Conservation (phyloP, 2,888 invertebrate genomes). For the Amphipyra berbera region DNA sequence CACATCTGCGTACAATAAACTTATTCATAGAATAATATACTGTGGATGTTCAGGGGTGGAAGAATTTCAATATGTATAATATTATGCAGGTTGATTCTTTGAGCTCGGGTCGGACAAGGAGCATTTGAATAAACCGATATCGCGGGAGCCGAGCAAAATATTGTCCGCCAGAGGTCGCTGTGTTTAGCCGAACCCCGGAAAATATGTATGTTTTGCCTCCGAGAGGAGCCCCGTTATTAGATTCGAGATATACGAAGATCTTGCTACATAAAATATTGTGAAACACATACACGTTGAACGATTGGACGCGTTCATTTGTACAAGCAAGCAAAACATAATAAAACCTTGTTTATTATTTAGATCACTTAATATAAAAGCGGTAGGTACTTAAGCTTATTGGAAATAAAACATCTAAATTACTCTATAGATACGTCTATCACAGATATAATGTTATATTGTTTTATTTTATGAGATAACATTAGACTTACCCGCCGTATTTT, state of each 20-base stretch:
- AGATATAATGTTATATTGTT: constrained; percentile 31
- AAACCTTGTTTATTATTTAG: constrained; percentile 29
- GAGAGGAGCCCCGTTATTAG: constrained; percentile 77
- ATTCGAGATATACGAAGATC: constrained; percentile 73
- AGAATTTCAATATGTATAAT: constrained; percentile 89
- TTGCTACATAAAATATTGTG: constrained; percentile 60
- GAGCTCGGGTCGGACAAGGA: constrained; percentile 85
- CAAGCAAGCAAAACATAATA: constrained; percentile 27
- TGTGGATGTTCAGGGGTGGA: constrained; percentile 79
- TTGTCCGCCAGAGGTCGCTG: constrained; percentile 84
- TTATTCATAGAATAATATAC: constrained; percentile 86
- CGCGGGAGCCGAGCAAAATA: constrained; percentile 84
- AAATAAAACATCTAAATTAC: constrained; percentile 36
- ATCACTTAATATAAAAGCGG: constrained; percentile 29
- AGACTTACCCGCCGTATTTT: constrained; percentile 7
- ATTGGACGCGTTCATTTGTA: constrained; percentile 28
- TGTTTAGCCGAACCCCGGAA: constrained; percentile 75
- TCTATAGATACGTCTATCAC: constrained; percentile 15
- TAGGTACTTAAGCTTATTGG: constrained; percentile 45
- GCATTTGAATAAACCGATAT: constrained; percentile 89
- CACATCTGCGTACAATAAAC: constrained; percentile 72
- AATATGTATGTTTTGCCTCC: constrained; percentile 82
- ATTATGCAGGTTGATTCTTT: constrained; percentile 89
- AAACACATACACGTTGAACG: constrained; percentile 41
- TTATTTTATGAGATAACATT: constrained; percentile 26